Conservation (phyloP, 35 echinoderm and acorn worm species). For the Strongylocentrotus purpuratus region DNA sequence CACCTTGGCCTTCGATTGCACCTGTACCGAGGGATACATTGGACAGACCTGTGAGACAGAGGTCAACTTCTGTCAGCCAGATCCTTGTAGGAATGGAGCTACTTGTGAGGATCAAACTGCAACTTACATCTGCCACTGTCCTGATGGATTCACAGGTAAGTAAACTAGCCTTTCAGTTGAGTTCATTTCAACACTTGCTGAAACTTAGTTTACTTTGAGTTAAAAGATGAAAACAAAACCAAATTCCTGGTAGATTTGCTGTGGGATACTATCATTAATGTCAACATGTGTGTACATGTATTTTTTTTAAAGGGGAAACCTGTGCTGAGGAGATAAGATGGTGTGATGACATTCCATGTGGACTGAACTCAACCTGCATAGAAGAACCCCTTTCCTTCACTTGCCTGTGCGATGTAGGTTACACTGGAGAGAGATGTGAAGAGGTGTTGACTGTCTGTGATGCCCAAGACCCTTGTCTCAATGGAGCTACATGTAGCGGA, state of each 20-base stretch:
- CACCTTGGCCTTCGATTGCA: neutral
- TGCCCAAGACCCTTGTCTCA: no score
- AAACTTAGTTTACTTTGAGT: no score
- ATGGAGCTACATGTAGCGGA: no score
- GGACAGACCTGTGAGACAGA: neutral
- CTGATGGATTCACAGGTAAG: no score
- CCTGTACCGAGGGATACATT: neutral
- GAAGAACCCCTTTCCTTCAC: neutral
- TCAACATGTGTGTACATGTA: no score
- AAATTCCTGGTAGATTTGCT: no score
- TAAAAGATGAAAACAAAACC: no score
- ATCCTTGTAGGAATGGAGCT: conserved; percentile 28
- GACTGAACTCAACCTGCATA: neutral
- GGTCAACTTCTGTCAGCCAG: neutral
- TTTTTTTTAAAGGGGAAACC: neutral
- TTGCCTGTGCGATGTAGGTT: neutral
- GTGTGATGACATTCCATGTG: neutral
- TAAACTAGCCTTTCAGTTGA: no score
- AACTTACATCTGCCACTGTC: no score
- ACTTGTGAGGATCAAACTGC: neutral
- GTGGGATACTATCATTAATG: no score
- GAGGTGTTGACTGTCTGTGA: no score
- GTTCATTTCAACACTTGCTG: no score
- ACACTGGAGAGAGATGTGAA: neutral
- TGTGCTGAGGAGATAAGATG: neutral